Evolutionary conservation across 2,113 vertebrate genomes (phyloP).

Genomic region (Triplophysa tibetana): DNA sequence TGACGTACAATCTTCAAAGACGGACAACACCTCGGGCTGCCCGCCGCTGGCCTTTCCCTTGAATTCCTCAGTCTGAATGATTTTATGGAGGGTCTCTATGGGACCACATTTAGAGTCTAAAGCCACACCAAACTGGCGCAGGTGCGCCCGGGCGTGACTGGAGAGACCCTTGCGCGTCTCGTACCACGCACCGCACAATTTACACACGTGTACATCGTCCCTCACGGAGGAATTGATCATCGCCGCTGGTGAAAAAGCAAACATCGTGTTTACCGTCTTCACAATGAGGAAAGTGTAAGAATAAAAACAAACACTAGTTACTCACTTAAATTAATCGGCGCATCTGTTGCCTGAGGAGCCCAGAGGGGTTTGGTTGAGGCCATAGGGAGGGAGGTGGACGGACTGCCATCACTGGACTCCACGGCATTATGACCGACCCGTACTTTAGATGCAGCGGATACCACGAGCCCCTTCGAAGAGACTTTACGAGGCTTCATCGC

Average conservation of each 20-base stretch:
- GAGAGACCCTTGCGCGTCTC: conserved; percentile 87
- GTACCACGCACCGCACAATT: conserved; percentile 89
- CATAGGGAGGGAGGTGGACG: conserved; percentile 50
- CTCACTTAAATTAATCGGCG: conserved; percentile 89
- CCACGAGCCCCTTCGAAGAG: conserved; percentile 41
- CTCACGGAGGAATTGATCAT: conserved; percentile 68
- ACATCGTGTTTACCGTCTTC: too few species aligned
- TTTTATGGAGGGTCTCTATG: conserved; percentile 82
- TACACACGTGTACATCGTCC: conserved; percentile 81
- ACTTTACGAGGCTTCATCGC: conserved; percentile 3
- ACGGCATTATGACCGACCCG: conserved; percentile 33
- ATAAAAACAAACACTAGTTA: conserved; percentile 24
- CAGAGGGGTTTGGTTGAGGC: conserved; percentile 69
- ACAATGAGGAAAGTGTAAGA: not conserved
- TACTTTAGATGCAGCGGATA: conserved; percentile 40
- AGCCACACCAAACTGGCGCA: conserved; percentile 84
- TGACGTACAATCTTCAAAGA: not conserved
- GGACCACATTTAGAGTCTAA: conserved; percentile 80
- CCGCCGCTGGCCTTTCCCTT: conserved; percentile 60
- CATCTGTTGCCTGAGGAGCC: conserved; percentile 84
- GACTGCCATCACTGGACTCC: conserved; percentile 52
- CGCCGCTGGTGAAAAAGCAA: conserved; percentile 71
- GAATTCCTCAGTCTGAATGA: conserved; percentile 82
- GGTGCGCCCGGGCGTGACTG: conserved; percentile 84
- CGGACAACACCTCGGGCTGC: not conserved